Percentiles rank a stretch among this genome's conserved stretches.
These are phyloP conservation scores for Bradynema listronoti DNA, from an alignment of 1,140 invertebrate genomes.

Conservation along the genomic window DNA sequence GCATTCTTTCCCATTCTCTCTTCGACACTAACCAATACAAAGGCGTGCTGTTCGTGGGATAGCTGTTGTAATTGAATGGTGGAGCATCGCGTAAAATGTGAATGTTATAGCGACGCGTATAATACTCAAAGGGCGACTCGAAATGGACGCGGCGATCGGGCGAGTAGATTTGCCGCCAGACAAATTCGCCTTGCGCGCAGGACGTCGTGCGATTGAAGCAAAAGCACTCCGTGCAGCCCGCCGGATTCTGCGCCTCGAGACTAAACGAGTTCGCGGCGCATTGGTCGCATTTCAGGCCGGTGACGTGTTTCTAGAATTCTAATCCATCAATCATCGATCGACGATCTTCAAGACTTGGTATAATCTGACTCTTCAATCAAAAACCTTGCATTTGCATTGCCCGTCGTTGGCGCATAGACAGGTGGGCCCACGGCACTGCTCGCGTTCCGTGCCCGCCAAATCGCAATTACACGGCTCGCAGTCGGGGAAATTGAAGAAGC, in stretches of 20 bases:
- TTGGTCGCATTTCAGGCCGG: constrained; percentile 72
- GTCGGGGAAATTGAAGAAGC: constrained; percentile 80
- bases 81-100: constrained; percentile 40
- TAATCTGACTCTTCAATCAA: not conserved
- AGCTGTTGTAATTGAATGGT: constrained; percentile 52
- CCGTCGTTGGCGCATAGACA: constrained; percentile 63
- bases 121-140: constrained; percentile 46
- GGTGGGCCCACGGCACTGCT: constrained; percentile 62
- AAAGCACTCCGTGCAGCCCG: constrained; percentile 92
- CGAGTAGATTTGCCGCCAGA: constrained; percentile 55
- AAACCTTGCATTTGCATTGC: constrained; percentile 74
- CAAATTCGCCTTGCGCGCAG: constrained; percentile 62
- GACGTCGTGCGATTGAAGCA: constrained; percentile 87
- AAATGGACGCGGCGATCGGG: constrained; percentile 48
- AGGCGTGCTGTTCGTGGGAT: constrained; percentile 51
- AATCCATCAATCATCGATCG: not conserved
- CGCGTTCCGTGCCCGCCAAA: constrained; percentile 65
- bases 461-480: constrained; percentile 77
- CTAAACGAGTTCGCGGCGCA: constrained; percentile 82
- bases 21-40: constrained; percentile 47
- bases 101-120: constrained; percentile 42
- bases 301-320: constrained; percentile 64
- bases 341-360: not conserved
- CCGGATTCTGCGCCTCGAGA: constrained; percentile 73
- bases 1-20: too few relatives aligned